Base-by-base conservation (phyloP, 2,797 vertebrate genomes). In the Zenarchopterus dispar region DNA sequence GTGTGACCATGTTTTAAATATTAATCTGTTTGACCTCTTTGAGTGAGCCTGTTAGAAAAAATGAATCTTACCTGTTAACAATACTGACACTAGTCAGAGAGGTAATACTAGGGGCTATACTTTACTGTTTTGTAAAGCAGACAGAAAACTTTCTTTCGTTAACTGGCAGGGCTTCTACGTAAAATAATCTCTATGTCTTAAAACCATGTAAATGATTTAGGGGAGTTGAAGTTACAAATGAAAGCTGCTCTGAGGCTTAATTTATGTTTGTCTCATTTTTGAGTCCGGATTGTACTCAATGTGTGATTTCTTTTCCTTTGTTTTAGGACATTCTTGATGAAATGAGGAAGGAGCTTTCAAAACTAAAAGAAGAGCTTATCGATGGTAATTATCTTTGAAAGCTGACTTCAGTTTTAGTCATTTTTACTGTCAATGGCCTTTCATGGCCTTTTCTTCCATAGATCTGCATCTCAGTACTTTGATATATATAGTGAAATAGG, bases 291-390 rank as follows among this genome's bases (percentile, higher is more conserved):
- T 3, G 24, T 33, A 33, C 9, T 33, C 9, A 33, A 33, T 10
- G 52, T 23, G 15, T 81, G 33, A 66, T 43, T 33, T 17, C 9
- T 55, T 9, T 9, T 31, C 68, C 8, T 78, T 57, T 0, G 31
- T 36, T 61, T 87, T 48, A 99, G 97, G 97, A 99, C 81, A 99
- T 99, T 88, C 93, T 99, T 93, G 97, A 99, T 64, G 97, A 99
- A 93, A 99, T 99, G 97, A 96, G 97, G 67, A 99, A 99, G 93
- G 97, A 99, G 89, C 89, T 99, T 89, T 94, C 95, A 0, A 99
- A 99, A 90, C 94, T 99, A 90, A 99, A 99, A 93, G 97, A 99
- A 85, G 97, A 99, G 85, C 96, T 99, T 81, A 98, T 99, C 79
- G 96, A 99, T 90, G 97, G 97, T 99, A 91, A 93, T n/a, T 22